Base-by-base conservation (phyloP, 2,113 vertebrate genomes). In the Cynopterus brachyotis region DNA sequence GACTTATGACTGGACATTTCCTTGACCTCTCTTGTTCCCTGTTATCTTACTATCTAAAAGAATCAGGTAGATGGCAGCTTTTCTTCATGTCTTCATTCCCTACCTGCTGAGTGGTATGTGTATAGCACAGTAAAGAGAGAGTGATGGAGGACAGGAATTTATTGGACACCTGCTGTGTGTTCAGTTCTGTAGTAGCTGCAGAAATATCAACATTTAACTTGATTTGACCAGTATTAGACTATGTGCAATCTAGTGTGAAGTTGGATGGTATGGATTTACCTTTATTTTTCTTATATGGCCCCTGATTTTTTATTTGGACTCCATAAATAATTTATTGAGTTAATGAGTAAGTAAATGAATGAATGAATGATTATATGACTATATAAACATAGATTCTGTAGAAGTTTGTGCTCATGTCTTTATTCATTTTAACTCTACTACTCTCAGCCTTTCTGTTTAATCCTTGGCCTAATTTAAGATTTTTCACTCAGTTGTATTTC, bases 1-100 rank as follows among this genome's bases (percentile, higher is more conserved):
- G 78, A 93, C 35, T 94, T 95, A 47, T 94, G 95, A 84, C 53
- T 96, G 95, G 75, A 92, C 32, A 66, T 92, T 94, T 55, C 87
- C 60, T 91, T 96, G 96, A 95, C 37, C 66, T 93, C 53, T 88
- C 17, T 28, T 2, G 24, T 66, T 30, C 37, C 87, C 5, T 87
- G 17, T 84, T 91, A 37, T 67, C n/a, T 93, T 60, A 59, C 15
- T 66, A 12, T 64, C 93, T 53, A 91, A 84, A 97, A 91, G 57
- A 93, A 42, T n/a, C 70, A 35, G 69, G 50, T 60, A 12, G 47
- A 13, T 60, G 70, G 30, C 62, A 92, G 57, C 50, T 92, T 92
- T 67, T 86, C 72, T 79, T 93, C 47, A 24, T 35, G 24, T 76
- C 20, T 57, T 83, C 15, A 66, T 30, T 57, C 53, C 7, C 45